Evolutionary conservation across 2,888 invertebrate species (phyloP).

Genomic region (Amiota minor): DNA sequence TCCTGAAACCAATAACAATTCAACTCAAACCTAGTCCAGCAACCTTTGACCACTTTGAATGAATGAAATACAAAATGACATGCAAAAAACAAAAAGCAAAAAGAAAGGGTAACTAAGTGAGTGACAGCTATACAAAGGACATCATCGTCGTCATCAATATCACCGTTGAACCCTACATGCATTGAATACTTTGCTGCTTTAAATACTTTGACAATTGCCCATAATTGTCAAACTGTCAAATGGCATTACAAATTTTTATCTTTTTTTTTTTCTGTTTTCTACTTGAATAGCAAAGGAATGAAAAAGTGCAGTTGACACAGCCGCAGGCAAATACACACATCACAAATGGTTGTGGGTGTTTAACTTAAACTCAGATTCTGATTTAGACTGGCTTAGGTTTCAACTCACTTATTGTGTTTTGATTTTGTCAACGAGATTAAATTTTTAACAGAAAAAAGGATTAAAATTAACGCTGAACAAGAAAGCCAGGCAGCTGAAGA

Average conservation of each 20-base stretch:
- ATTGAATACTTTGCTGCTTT: constrained; percentile 52
- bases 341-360: constrained; percentile 13
- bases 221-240: constrained; percentile 68
- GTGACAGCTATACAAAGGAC: constrained; percentile 62
- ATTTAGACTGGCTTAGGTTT: constrained; percentile 33
- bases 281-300: neutral
- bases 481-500: neutral
- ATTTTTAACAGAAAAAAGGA: constrained; percentile 33
- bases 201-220: constrained; percentile 67
- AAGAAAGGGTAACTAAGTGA: constrained; percentile 58
- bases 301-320: constrained; percentile 2
- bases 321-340: neutral
- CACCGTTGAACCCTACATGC: constrained; percentile 33
- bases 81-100: constrained; percentile 50
- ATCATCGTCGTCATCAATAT: constrained; percentile 27
- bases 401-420: constrained; percentile 49
- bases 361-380: no score
- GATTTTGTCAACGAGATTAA: constrained; percentile 54
- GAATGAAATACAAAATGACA: constrained; percentile 63
- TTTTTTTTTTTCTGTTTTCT: neutral
- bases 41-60: neutral
- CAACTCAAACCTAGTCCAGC: neutral
- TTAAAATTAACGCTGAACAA: constrained; percentile 39
- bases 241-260: constrained; percentile 63
- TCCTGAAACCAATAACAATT: neutral